Base-by-base conservation (phyloP, 2,888 invertebrate species). In the Helicoverpa assulta region DNA sequence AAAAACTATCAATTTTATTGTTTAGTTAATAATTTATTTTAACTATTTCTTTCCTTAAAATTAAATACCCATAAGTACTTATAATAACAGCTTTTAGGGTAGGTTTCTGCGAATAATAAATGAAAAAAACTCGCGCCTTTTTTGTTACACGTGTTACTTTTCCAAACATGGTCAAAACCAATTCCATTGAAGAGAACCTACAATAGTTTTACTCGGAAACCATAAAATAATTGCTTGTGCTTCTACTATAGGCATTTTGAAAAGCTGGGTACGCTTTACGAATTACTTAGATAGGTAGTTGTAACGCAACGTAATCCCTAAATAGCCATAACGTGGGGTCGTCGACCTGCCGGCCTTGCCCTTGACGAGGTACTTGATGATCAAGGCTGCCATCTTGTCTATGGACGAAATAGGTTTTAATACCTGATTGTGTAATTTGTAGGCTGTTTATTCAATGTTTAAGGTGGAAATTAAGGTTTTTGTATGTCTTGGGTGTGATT, bases 321-420 rank as follows among this genome's bases (percentile, higher is more conserved):
- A 92, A 92, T 90, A 90, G 73, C 75, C 67, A 79, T 68, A 78
- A 59, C 71, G 76, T 51, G 67, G 77, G 92, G 85, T 90, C 92
- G 82, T 75, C 80, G 93, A 92, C 91, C 94, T 82, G 81, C 85
- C 90, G 94, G 93, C 94, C 94, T 94, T 94, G 94, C 94, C 94
- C 94, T 94, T 94, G 91, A 90, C 78, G 56, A 19, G 63, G 62
- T 62, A 69, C 79, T 57, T 76, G 65, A 47, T 47, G 47, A 65
- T 65, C 60, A 62, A 47, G 47, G 47, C n/a, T 47, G 47, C 47
- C 47, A 47, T 5, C 47, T n/a, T 47, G 47, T 47, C 47, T 47
- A 47, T 16, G 47, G n/a, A 47, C 47, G 47, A 47, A 47, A n/a
- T 47, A 6, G n/a, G 16, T 5, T 47, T 47, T 47, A 47, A 47